phyloP scores from a whole-genome alignment of 1,140 invertebrate species.

The Rhagoletis zephyria region DNA sequence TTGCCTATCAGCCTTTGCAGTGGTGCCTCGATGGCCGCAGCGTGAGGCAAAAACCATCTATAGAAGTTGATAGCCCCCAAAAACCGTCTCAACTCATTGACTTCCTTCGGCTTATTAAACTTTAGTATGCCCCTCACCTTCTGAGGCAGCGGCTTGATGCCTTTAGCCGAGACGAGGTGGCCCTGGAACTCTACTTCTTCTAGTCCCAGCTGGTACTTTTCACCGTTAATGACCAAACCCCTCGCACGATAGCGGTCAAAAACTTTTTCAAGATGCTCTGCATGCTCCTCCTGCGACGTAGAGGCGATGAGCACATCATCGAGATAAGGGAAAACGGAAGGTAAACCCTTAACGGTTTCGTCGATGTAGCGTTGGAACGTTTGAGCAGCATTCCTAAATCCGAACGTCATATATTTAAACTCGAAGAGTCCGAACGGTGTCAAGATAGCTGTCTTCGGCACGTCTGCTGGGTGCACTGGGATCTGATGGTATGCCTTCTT shows the following conservation, averaged over 20 bases:
- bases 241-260: conserved; percentile 57
- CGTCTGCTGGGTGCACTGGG: conserved; percentile 65
- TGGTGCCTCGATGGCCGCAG: neutral
- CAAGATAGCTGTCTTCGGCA: conserved; percentile 68
- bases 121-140: neutral
- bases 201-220: conserved; percentile 63
- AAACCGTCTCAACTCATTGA: neutral
- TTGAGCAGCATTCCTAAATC: conserved; percentile 67
- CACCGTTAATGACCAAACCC: conserved; percentile 60
- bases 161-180: neutral
- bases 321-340: conserved; percentile 64
- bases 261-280: conserved; percentile 59
- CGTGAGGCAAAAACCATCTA: conserved; percentile 6
- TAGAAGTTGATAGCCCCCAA: conserved; percentile 24
- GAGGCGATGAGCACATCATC: conserved; percentile 76
- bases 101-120: neutral
- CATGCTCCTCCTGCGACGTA: conserved; percentile 63
- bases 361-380: conserved; percentile 75
- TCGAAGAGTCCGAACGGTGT: conserved; percentile 72
- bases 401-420: conserved; percentile 70
- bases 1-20: neutral
- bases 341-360: conserved; percentile 68
- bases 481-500: conserved; percentile 74
- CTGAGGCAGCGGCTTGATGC: neutral
- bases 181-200: conserved; percentile 61